A percentile compares a stretch with the other conserved stretches of the same genome.
Evolutionary conservation across 2,888 invertebrate species (phyloP).

Genomic region (Drepanosiphum platanoidis): DNA sequence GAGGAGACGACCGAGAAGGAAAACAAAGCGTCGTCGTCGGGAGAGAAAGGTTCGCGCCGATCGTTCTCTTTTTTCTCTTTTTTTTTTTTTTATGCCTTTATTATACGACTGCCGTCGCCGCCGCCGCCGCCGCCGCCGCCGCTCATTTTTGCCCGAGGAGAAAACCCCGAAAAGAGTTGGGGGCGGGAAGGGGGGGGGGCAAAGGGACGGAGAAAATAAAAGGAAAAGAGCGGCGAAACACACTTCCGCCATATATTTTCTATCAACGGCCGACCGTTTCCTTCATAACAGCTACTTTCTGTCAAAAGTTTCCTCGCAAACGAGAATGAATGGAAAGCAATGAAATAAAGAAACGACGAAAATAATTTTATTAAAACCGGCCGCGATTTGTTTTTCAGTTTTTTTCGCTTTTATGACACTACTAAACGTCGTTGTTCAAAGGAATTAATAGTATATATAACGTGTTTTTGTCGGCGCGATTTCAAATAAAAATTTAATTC

Average conservation of each 20-base stretch:
- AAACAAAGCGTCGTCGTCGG: constrained; percentile 30
- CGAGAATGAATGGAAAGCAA: constrained; percentile 40
- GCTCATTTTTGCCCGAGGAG: constrained; percentile 33
- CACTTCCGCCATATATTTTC: constrained; percentile 36
- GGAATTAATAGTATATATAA: too few species aligned
- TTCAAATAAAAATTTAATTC: too few species aligned
- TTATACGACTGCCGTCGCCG: constrained; percentile 51
- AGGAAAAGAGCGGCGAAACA: constrained; percentile 26
- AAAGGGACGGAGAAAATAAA: background rate
- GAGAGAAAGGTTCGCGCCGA: constrained; percentile 55
- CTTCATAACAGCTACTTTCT: constrained; percentile 53
- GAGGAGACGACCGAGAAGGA: background rate
- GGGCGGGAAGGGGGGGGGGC: background rate
- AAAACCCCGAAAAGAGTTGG: background rate
- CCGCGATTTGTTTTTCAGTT: background rate
- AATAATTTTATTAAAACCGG: constrained; percentile 40
- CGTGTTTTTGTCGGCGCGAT: too few species aligned
- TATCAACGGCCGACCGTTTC: constrained; percentile 28
- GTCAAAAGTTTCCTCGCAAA: constrained; percentile 55
- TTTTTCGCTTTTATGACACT: background rate
- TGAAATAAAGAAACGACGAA: constrained; percentile 2
- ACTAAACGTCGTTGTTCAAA: background rate
- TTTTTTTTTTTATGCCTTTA: constrained; percentile 58
- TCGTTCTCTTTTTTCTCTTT: constrained; percentile 53
- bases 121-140: too few species aligned